These are phyloP conservation scores for Avahi laniger DNA, from an alignment of 2,797 vertebrate genomes.

Conservation along the genomic window DNA sequence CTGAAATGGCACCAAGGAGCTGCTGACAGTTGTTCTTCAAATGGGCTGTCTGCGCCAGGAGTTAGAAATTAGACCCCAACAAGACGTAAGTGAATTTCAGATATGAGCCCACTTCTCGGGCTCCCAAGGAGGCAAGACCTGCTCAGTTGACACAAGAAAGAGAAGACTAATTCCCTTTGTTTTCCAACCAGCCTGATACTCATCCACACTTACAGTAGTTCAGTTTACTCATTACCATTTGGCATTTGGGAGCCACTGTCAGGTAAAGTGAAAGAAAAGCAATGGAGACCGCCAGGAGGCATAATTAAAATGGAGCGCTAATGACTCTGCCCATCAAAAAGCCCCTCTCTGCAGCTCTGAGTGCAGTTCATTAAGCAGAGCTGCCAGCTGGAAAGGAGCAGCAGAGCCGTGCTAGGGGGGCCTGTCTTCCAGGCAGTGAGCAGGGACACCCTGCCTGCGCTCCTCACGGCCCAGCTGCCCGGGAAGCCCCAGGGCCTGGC, in stretches of 20 bases:
- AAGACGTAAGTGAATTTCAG: background rate
- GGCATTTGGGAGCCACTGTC: constrained; percentile 56
- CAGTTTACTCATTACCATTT: constrained; percentile 60
- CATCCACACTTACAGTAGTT: constrained; percentile 37
- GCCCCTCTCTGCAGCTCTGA: background rate
- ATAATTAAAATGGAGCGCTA: constrained; percentile 66
- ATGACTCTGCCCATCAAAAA: constrained; percentile 68
- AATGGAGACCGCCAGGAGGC: constrained; percentile 39
- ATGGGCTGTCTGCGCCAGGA: background rate
- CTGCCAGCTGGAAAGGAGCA: constrained; percentile 42
- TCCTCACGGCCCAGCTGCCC: background rate
- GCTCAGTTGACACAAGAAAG: background rate
- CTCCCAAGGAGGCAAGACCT: background rate
- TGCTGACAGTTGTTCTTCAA: background rate
- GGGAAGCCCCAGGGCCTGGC: background rate
- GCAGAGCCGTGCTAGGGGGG: background rate
- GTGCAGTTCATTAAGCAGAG: constrained; percentile 41
- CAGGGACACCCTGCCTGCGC: background rate
- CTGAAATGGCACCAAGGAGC: background rate
- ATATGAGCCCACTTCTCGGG: background rate
- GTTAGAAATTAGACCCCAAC: background rate
- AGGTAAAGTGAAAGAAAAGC: constrained; percentile 60
- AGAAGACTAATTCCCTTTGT: constrained; percentile 36
- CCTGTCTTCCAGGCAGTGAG: background rate
- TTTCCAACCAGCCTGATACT: constrained; percentile 12